Conservation (phyloP, 2,797 vertebrate genomes). For the Emys orbicularis region DNA sequence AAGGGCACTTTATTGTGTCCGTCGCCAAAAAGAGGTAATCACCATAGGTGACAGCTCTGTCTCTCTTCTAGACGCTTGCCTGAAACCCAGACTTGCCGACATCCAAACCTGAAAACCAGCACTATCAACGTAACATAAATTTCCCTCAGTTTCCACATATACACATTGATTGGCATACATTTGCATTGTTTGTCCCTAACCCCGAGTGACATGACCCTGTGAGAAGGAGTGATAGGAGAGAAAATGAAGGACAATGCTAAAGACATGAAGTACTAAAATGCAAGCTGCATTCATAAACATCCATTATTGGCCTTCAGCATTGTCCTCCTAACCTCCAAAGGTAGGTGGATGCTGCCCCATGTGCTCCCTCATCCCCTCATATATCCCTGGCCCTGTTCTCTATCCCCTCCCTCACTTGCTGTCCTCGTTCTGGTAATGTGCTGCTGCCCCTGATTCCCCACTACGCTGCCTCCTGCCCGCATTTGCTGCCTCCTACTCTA, state of each 20-base stretch:
- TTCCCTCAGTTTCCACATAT: neutral
- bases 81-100: neutral
- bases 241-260: constrained; percentile 33
- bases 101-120: neutral
- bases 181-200: neutral
- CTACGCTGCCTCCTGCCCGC: too few species aligned
- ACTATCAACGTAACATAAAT: neutral
- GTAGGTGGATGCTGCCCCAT: too few species aligned
- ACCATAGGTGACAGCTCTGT: neutral
- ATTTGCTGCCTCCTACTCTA: too few species aligned
- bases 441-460: too few species aligned
- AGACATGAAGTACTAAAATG: neutral
- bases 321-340: neutral
- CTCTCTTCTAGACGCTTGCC: neutral
- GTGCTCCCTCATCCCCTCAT: too few species aligned
- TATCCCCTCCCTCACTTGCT: too few species aligned
- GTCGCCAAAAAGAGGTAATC: neutral
- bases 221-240: neutral
- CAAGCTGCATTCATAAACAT: constrained; percentile 45
- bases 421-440: too few species aligned
- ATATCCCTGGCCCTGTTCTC: too few species aligned
- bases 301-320: constrained; percentile 48
- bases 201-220: too few species aligned
- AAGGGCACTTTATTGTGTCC: neutral
- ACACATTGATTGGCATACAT: neutral